Evolutionary conservation across 2,888 invertebrate genomes (phyloP), one percentile per base, ranked within the genome.

Genomic region (Acrobasis repandana): DNA sequence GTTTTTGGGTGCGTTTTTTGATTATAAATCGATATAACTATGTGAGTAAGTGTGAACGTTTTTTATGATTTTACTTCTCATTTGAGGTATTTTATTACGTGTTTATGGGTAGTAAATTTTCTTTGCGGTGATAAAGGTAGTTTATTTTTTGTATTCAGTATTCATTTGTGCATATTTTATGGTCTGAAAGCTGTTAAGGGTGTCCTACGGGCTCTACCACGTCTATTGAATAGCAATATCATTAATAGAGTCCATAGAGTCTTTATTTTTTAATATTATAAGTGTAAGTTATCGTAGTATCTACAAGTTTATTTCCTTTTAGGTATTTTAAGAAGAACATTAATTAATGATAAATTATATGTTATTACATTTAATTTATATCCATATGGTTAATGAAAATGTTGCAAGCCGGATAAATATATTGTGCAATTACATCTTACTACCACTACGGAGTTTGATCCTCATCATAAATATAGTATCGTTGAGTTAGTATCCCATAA

Each of bases 21-120:
- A 72, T 72, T 74, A 72, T 65, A 70, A 72, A 77, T 77, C 77
- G 67, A 77, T 77, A 73, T 73, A 71, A 70, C 72, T 73, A 68
- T 72, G 70, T 68, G 61, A 56, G 51, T 57, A 20, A 48, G 33
- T 49, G 34, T 47, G 46, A 28, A 33, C 43, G 56, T 51, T 15
- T 28, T 50, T 52, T 60, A 47, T 43, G 33, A 54, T 52, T 28
- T 52, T 46, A 38, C 20, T 33, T 58, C 36, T 34, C 46, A 11
- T 15, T 33, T 33, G 33, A 47, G 28, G 15, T n/a, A 10, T 20
- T 57, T 58, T 47, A 48, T 58, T 48, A 14, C 16, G 16, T 58
- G 34, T 20, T 43, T 58, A 43, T 58, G 36, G 18, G 14, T 49
- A 34, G 49, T 58, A 16, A 15, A 47, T n/a, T 28, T 57, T 36